These are phyloP conservation scores for Orientallactaga bullata DNA, from an alignment of 2,113 vertebrate genomes.

Conservation along the genomic window DNA sequence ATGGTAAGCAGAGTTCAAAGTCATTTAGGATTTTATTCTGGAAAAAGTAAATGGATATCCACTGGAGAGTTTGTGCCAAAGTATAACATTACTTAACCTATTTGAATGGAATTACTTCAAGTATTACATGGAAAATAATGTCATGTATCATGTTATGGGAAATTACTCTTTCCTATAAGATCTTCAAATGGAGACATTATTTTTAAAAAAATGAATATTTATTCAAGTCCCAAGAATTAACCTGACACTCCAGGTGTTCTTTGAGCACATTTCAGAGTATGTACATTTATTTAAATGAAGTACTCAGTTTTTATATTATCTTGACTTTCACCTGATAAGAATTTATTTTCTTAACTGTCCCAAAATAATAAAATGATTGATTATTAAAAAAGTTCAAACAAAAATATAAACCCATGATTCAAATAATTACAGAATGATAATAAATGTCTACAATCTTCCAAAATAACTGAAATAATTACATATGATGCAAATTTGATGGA, in stretches of 20 bases:
- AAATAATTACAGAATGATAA: neutral
- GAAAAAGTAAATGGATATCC: neutral
- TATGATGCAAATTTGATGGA: neutral
- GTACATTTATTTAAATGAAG: conserved; percentile 29
- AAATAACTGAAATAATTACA: neutral
- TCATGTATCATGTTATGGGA: neutral
- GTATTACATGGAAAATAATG: neutral
- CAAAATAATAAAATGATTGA: conserved; percentile 12
- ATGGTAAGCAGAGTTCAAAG: neutral
- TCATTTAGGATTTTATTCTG: neutral
- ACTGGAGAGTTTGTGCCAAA: neutral
- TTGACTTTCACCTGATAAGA: neutral
- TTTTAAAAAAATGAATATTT: conserved; percentile 48
- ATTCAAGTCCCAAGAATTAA: neutral
- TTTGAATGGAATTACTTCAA: conserved; percentile 8
- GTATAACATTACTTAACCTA: neutral
- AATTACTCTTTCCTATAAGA: neutral
- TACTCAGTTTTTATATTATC: neutral
- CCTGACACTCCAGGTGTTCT: neutral
- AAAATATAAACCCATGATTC: neutral
- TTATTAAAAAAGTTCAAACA: neutral
- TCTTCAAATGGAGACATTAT: conserved; percentile 26
- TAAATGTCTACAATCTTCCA: neutral
- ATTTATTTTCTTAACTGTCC: neutral
- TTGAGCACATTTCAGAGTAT: conserved; percentile 8